Evolutionary conservation across 2,888 invertebrate genomes (phyloP).

Genomic region (Synergus japonicus): DNA sequence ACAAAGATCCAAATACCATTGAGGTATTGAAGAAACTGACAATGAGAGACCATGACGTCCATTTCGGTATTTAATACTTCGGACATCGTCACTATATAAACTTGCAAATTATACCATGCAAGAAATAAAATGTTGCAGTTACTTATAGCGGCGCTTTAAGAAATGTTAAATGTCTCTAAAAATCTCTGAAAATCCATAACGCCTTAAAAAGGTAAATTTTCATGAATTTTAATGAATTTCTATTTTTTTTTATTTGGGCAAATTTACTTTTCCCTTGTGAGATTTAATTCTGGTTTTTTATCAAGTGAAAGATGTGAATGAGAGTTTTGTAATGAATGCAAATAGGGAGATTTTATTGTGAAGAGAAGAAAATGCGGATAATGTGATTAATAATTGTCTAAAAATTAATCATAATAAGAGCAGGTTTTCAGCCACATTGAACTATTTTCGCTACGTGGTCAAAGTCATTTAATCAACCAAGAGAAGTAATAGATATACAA

Average conservation of each 20-base stretch:
- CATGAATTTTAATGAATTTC: background rate
- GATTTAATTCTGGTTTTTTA: background rate
- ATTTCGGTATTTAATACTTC: conserved; percentile 1
- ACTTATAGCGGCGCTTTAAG: background rate
- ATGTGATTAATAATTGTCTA: background rate
- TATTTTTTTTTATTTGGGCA: background rate
- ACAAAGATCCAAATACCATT: background rate
- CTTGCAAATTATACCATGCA: background rate
- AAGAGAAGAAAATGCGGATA: background rate
- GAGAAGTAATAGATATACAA: too few relatives aligned
- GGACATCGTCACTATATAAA: background rate
- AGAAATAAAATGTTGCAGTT: background rate
- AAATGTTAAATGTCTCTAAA: background rate
- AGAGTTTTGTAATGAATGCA: background rate
- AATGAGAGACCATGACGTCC: conserved; percentile 41
- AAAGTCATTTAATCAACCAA: too few relatives aligned
- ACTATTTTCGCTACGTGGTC: background rate
- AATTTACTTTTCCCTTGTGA: background rate
- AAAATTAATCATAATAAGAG: background rate
- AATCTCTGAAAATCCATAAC: background rate
- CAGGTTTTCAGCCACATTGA: background rate
- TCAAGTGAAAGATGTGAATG: background rate
- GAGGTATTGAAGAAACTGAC: background rate
- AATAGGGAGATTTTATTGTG: background rate
- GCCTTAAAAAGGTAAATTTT: background rate